A percentile compares a stretch with the other conserved stretches of the same genome.
phyloP scores from a whole-genome alignment of 2,888 invertebrate species.

The Melieria omissa region DNA sequence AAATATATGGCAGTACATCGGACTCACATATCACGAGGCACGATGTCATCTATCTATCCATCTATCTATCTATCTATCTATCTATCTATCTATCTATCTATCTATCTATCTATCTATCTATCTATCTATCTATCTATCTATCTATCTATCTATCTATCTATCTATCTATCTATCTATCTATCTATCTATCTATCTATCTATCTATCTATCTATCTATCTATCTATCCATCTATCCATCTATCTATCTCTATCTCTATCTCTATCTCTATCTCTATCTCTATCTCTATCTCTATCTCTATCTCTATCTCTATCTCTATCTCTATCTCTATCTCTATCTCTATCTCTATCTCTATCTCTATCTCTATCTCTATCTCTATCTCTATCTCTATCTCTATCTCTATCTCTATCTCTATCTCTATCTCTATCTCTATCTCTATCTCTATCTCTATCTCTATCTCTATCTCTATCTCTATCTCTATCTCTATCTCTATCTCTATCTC shows the following conservation, averaged over 20 bases:
- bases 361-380: no score
- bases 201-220: slow-evolving; percentile 15
- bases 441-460: neutral
- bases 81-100: slow-evolving; percentile 4
- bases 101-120: slow-evolving; percentile 4
- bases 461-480: slow-evolving; percentile 10
- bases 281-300: no score
- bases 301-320: no score
- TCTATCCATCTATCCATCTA: slow-evolving; percentile 21
- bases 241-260: neutral
- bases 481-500: neutral
- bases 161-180: slow-evolving; percentile 4
- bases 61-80: slow-evolving; percentile 4
- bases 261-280: no score
- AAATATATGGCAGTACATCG: no score
- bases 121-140: slow-evolving; percentile 4
- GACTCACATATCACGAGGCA: no score
- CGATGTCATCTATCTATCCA: neutral
- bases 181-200: slow-evolving; percentile 13
- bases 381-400: no score
- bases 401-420: no score
- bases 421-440: no score
- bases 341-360: no score
- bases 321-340: no score
- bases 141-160: slow-evolving; percentile 4